These are phyloP conservation scores for Geococcyx californianus DNA, from an alignment of 2,113 vertebrate species.

Conservation along the genomic window DNA sequence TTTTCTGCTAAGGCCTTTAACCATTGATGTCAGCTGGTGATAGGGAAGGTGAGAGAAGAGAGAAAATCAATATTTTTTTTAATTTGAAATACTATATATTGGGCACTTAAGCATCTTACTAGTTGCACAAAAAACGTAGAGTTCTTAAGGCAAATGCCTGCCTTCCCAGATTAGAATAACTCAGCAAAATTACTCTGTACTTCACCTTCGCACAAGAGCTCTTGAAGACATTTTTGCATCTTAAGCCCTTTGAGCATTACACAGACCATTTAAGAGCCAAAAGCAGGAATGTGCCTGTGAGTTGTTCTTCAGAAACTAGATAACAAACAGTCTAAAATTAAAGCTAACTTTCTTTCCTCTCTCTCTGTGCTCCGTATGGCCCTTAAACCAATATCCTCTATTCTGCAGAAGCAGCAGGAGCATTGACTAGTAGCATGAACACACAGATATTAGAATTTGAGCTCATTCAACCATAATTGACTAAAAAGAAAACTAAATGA, in stretches of 20 bases:
- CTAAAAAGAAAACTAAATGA: slow-evolving; percentile 37
- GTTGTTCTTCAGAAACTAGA: not conserved
- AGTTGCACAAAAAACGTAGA: not conserved
- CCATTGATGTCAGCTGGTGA: not conserved
- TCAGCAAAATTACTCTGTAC: not conserved
- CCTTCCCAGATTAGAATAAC: not conserved
- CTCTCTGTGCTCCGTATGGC: not conserved
- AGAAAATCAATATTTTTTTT: not conserved
- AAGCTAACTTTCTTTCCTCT: not conserved
- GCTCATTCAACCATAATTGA: slow-evolving; percentile 15
- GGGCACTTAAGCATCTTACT: not conserved
- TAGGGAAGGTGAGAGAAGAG: not conserved
- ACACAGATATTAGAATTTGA: slow-evolving; percentile 36
- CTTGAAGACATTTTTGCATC: not conserved
- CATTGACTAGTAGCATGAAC: not conserved
- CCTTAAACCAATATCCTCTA: not conserved
- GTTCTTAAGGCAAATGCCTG: not conserved
- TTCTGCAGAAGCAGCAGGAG: slow-evolving; percentile 40
- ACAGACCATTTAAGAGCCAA: not conserved
- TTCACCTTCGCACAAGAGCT: not conserved
- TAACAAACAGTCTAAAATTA: not conserved
- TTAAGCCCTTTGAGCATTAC: not conserved
- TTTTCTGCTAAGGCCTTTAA: slow-evolving; percentile 28
- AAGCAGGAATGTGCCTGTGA: not conserved
- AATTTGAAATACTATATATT: not conserved